Conservation (phyloP, 2,113 vertebrate species). For the Burhinus oedicnemus region DNA sequence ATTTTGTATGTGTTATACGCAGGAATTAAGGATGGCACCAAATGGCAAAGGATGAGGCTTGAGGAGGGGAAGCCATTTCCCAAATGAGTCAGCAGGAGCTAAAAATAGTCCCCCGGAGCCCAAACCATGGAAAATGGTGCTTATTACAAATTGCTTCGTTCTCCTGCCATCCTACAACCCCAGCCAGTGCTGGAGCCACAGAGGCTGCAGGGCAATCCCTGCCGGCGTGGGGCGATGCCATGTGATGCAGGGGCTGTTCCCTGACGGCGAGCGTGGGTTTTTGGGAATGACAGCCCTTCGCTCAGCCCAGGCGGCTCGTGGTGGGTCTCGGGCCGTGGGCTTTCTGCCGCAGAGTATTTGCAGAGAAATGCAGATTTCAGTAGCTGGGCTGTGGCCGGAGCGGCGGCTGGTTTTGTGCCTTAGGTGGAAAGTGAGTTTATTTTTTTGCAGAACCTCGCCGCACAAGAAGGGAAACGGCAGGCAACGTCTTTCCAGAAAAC, state of each 20-base stretch:
- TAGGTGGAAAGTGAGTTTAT: background rate
- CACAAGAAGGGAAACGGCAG: background rate
- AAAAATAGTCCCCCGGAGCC: background rate
- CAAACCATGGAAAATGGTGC: background rate
- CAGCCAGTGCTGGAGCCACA: accelerated
- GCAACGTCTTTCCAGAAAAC: background rate
- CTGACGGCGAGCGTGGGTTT: accelerated
- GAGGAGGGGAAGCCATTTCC: background rate
- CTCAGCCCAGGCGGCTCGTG: background rate
- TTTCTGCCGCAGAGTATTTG: accelerated
- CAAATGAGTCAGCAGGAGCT: slow-evolving; percentile 30
- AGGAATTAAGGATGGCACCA: background rate
- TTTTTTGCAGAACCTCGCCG: background rate
- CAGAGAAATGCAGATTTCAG: background rate
- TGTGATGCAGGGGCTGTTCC: background rate
- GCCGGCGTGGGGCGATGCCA: too few relatives aligned
- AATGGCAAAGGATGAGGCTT: background rate
- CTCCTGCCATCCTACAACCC: background rate
- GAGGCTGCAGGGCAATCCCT: background rate
- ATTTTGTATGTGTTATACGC: accelerated
- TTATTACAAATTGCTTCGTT: background rate
- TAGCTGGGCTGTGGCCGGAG: accelerated
- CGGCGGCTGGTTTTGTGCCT: background rate
- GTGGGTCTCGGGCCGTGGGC: accelerated
- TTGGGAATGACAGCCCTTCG: accelerated